phyloP scores from a whole-genome alignment of 2,113 vertebrate genomes.

The Epinephelus moara region DNA sequence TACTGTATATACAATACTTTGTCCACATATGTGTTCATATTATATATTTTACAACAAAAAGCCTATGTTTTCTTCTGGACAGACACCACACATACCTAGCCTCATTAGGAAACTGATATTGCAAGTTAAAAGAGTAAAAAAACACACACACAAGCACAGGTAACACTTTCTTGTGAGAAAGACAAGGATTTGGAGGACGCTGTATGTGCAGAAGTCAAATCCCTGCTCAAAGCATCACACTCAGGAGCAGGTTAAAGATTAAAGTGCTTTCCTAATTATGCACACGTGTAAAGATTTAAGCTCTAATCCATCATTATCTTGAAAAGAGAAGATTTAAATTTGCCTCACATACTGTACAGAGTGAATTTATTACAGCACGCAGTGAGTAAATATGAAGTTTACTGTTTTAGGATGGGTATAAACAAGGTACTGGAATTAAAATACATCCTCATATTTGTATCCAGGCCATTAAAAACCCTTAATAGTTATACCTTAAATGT shows the following conservation, averaged over 20 bases:
- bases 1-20: background rate
- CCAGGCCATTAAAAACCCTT: slow-evolving; percentile 4
- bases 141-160: background rate
- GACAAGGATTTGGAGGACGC: background rate
- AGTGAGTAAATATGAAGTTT: background rate
- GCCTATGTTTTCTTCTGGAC: too few species aligned
- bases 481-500: slow-evolving; percentile 3
- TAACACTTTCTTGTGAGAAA: background rate
- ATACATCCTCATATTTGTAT: background rate
- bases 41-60: too few species aligned
- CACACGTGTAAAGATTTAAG: slow-evolving; percentile 29
- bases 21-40: too few species aligned
- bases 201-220: slow-evolving; percentile 23
- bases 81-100: too few species aligned
- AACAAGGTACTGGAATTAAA: slow-evolving; percentile 12
- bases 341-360: background rate
- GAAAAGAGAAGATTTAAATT: slow-evolving; percentile 33
- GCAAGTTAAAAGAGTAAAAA: background rate
- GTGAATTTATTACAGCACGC: fast-evolving
- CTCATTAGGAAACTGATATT: background rate
- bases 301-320: slow-evolving; percentile 30
- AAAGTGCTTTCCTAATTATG: slow-evolving; percentile 32
- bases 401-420: background rate
- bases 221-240: slow-evolving; percentile 17
- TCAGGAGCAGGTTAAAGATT: slow-evolving; percentile 31